These are phyloP conservation scores for Varecia variegata DNA, from an alignment of 2,797 vertebrate species.

Conservation along the genomic window DNA sequence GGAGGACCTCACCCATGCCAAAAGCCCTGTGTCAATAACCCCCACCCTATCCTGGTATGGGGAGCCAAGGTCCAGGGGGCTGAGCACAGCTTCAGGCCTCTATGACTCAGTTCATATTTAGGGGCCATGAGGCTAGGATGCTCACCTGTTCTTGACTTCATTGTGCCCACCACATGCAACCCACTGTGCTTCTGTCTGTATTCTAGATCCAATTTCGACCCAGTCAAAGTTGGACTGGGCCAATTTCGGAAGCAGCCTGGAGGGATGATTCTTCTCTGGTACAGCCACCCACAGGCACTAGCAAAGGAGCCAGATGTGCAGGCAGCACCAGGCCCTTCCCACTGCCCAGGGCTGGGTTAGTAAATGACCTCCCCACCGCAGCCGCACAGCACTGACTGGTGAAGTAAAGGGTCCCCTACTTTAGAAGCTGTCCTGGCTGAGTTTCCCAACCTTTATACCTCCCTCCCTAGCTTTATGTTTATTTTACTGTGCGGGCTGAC, in stretches of 20 bases:
- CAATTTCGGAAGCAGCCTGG: slow-evolving; percentile 22
- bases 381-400: not conserved
- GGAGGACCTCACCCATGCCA: slow-evolving; percentile 18
- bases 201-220: not conserved
- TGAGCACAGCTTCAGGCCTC: slow-evolving; percentile 39
- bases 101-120: slow-evolving; percentile 46
- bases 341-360: not conserved
- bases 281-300: not conserved
- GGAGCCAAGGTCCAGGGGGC: not conserved
- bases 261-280: slow-evolving; percentile 5
- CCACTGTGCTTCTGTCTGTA: not conserved
- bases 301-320: not conserved
- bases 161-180: not conserved
- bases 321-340: not conserved
- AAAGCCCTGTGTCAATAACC: not conserved
- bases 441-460: slow-evolving; percentile 46
- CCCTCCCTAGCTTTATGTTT: slow-evolving; percentile 28
- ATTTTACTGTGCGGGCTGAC: slow-evolving; percentile 51
- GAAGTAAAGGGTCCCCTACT: not conserved
- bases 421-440: not conserved
- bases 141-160: not conserved
- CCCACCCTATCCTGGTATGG: not conserved
- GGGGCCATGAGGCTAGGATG: not conserved
- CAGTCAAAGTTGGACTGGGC: not conserved
- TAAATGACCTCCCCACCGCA: not conserved